These are phyloP conservation scores for Sterrhoptilus dennistouni DNA, from an alignment of 2,113 vertebrate genomes.

Conservation along the genomic window DNA sequence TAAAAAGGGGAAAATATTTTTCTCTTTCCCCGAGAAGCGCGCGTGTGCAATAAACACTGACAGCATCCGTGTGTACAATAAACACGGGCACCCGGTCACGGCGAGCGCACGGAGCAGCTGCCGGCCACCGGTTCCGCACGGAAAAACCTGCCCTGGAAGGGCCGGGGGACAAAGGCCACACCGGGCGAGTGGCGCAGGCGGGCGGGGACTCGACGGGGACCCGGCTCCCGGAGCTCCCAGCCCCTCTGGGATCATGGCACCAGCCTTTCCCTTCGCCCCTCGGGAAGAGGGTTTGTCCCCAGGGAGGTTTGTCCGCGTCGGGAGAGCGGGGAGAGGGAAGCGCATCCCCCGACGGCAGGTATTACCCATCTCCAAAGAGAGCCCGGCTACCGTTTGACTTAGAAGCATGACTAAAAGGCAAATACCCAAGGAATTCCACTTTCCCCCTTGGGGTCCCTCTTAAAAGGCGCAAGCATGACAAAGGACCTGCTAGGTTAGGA, in stretches of 20 bases:
- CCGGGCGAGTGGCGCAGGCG: not conserved
- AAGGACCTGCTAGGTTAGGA: slow-evolving; percentile 56
- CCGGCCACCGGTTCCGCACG: not conserved
- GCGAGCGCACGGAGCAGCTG: not conserved
- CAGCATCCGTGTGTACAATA: not conserved
- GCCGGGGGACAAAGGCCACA: not conserved
- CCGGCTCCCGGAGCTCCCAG: too few species aligned
- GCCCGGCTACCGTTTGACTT: slow-evolving; percentile 18
- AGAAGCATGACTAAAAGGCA: slow-evolving; percentile 59
- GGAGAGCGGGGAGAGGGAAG: not conserved
- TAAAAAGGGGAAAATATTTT: not conserved
- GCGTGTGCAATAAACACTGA: not conserved
- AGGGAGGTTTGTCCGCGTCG: rapidly evolving
- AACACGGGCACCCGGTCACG: not conserved
- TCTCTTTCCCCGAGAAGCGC: not conserved
- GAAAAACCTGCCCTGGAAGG: not conserved
- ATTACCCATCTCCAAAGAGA: not conserved
- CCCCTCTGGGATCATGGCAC: not conserved
- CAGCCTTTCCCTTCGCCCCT: too few species aligned
- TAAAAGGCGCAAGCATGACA: slow-evolving; percentile 57
- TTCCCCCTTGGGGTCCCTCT: slow-evolving; percentile 25
- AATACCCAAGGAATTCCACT: slow-evolving; percentile 47
- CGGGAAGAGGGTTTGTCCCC: not conserved
- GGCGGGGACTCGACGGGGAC: not conserved
- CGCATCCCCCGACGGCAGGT: slow-evolving; percentile 29